A percentile compares a stretch with the other conserved stretches of the same genome.
These are phyloP conservation scores for Halichoerus grypus DNA, from an alignment of 2,113 vertebrate species.

Conservation along the genomic window DNA sequence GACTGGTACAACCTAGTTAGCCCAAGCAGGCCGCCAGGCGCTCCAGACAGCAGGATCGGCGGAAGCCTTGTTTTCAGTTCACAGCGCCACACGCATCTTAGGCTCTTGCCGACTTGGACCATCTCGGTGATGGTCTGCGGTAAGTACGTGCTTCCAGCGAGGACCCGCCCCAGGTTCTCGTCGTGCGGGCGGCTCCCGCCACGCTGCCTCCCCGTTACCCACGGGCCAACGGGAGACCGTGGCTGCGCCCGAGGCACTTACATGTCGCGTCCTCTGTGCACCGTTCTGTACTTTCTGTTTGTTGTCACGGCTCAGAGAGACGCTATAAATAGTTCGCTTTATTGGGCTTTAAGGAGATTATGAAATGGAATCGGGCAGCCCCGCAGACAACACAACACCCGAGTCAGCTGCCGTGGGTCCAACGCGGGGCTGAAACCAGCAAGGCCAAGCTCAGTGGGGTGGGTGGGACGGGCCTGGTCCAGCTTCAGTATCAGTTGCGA, in stretches of 20 bases:
- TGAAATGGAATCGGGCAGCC: neutral
- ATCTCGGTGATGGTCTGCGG: rapidly evolving
- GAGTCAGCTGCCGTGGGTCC: rapidly evolving
- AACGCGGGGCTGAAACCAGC: rapidly evolving
- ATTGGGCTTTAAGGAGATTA: neutral
- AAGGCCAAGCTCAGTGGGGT: neutral
- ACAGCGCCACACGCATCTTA: rapidly evolving
- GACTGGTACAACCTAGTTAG: rapidly evolving
- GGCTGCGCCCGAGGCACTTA: rapidly evolving
- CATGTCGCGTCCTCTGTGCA: rapidly evolving
- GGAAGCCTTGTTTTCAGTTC: rapidly evolving
- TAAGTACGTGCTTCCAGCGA: rapidly evolving
- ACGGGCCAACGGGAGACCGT: rapidly evolving
- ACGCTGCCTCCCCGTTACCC: rapidly evolving
- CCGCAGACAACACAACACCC: rapidly evolving
- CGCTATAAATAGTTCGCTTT: neutral
- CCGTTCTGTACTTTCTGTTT: neutral
- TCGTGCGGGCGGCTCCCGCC: rapidly evolving
- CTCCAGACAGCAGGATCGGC: no score
- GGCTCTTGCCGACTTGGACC: neutral
- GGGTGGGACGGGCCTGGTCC: rapidly evolving
- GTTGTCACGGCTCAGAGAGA: neutral
- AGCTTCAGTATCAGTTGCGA: rapidly evolving
- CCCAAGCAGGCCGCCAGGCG: rapidly evolving
- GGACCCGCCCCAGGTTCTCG: rapidly evolving